Evolutionary conservation across 2,113 vertebrate genomes (phyloP).

Genomic region (Felis chaus): DNA sequence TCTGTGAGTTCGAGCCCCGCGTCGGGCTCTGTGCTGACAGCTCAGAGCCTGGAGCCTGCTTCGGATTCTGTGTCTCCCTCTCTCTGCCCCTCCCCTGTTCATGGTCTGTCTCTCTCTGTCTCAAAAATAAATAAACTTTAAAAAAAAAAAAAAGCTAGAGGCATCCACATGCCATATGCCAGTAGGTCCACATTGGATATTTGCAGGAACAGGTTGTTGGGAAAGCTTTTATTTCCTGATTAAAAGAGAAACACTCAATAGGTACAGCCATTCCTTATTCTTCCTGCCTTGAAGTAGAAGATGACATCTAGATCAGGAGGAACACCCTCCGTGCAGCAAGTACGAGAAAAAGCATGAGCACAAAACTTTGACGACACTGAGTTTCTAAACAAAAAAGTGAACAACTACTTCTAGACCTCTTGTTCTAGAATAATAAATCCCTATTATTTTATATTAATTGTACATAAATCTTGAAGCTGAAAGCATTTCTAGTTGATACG

Average conservation of each 20-base stretch:
- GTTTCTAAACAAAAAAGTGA: neutral
- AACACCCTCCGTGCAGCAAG: neutral
- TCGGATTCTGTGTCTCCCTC: too few species aligned
- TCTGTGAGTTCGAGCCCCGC: too few species aligned
- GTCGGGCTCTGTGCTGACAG: too few species aligned
- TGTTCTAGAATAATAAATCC: neutral
- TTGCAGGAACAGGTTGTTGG: neutral
- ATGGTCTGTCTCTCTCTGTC: too few species aligned
- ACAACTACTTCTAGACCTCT: neutral
- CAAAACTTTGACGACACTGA: neutral
- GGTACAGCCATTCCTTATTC: neutral
- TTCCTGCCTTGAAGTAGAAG: neutral
- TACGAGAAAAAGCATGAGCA: neutral
- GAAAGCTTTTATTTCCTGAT: neutral
- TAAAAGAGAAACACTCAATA: neutral
- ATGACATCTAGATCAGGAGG: neutral
- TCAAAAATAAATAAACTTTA: too few species aligned
- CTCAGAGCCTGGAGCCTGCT: too few species aligned
- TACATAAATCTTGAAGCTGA: neutral
- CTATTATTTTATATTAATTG: neutral
- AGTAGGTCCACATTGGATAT: neutral
- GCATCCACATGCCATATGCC: neutral
- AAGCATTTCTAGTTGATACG: neutral
- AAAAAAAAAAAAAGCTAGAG: neutral
- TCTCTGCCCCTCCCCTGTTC: too few species aligned